These are phyloP conservation scores for Dendrolimus houi DNA, from an alignment of 2,888 invertebrate genomes.

Conservation along the genomic window DNA sequence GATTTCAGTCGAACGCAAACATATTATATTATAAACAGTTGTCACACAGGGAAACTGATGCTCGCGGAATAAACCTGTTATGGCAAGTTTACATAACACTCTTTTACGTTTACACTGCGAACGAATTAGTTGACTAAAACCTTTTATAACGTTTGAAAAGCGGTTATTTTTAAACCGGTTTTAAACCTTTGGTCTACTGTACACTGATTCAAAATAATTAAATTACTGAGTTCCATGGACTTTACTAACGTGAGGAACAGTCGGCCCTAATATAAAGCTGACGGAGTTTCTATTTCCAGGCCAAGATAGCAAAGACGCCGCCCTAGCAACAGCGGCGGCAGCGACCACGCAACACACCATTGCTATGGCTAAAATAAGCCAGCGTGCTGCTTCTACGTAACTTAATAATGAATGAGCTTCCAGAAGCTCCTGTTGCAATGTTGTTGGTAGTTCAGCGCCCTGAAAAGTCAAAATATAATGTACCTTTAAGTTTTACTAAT, in stretches of 20 bases:
- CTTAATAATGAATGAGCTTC: slow-evolving; percentile 43
- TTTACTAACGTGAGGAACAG: slow-evolving; percentile 41
- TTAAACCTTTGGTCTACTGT: too few species aligned
- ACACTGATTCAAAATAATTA: too few species aligned
- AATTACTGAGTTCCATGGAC: slow-evolving; percentile 6
- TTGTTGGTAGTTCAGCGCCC: slow-evolving; percentile 52
- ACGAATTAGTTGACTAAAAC: too few species aligned
- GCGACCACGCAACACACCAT: slow-evolving; percentile 25
- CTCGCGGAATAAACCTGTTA: too few species aligned
- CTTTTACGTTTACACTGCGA: too few species aligned
- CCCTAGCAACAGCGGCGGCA: slow-evolving; percentile 25
- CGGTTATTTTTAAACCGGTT: too few species aligned
- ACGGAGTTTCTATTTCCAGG: slow-evolving; percentile 48
- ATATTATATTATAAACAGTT: too few species aligned
- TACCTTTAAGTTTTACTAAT: too few species aligned
- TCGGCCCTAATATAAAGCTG: slow-evolving; percentile 49
- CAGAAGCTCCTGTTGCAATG: slow-evolving; percentile 43
- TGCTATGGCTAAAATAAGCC: slow-evolving; percentile 50
- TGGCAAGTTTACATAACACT: too few species aligned
- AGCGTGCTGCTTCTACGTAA: slow-evolving; percentile 52
- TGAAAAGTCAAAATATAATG: slow-evolving; percentile 18
- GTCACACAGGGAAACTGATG: too few species aligned
- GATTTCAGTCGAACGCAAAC: too few species aligned
- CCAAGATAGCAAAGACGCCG: slow-evolving; percentile 35
- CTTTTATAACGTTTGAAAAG: too few species aligned